Base-by-base conservation (phyloP, 1,140 invertebrate species). In the Drosophila kurseongensis region DNA sequence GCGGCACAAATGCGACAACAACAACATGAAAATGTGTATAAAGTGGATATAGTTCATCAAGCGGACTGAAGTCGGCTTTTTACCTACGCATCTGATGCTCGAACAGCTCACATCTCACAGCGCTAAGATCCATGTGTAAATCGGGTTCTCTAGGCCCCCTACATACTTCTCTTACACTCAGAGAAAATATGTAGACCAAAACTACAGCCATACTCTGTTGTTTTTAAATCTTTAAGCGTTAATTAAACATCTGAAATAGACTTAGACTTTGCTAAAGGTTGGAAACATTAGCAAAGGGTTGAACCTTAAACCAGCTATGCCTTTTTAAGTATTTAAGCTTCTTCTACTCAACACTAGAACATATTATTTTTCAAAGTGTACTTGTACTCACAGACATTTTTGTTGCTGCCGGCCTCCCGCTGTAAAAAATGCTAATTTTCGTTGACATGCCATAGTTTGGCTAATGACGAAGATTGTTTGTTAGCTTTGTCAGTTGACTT, bases 371-470 rank as follows among this genome's bases (percentile, higher is more conserved):
- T 35, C 8, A 6, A 18, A 68, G 63, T 71, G 63, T 57, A 56
- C 23, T 32, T 69, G 42, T 71, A 69, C 66, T 69, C 66, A 13
- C 48, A 71, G 67, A 48, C 67, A 35, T 56, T 29, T 36, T 50
- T 60, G 58, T 45, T 47, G 68, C 41, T 51, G 50, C 41, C 63
- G 55, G 74, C 56, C 73, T 77, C 63, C 74, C 63, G 73, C 74
- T 76, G 72, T 68, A 76, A 74, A 61, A 59, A 86, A 75, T 88
- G 84, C 84, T 88, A 88, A 88, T 88, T 88, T 88, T 80, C 73
- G 84, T 89, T 88, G 84, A 88, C 84, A 88, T 88, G 84, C 84
- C 84, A 84, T 88, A 88, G 84, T 88, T 88, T 88, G 84, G 84
- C 84, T 88, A 88, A 89, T 88, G 84, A 88, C 76, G 84, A 88